Percentiles rank a stretch among this genome's conserved stretches.
Evolutionary conservation across 2,888 invertebrate species (phyloP).

Genomic region (Fabriciana adippe): DNA sequence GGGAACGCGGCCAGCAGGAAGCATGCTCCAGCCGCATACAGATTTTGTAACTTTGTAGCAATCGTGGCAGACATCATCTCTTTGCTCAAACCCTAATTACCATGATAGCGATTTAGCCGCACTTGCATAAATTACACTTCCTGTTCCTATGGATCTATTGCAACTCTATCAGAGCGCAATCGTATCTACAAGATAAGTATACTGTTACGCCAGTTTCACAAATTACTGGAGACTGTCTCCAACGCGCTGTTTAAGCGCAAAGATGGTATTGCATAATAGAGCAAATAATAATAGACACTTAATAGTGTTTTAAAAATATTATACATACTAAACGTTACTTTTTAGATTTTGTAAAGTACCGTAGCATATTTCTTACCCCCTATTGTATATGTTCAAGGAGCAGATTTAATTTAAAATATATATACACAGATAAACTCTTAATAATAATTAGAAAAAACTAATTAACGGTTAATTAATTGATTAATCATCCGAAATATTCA

Average conservation of each 20-base stretch:
- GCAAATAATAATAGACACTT: background rate
- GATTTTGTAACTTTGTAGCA: conserved; percentile 50
- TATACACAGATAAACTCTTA: no score
- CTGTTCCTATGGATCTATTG: conserved; percentile 31
- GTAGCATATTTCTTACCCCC: no score
- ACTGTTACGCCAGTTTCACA: conserved; percentile 30
- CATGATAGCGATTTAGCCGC: conserved; percentile 21
- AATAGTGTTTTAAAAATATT: no score
- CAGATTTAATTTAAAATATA: no score
- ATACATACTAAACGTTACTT: no score
- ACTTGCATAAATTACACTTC: conserved; percentile 32
- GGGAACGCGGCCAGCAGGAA: conserved; percentile 75
- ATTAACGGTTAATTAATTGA: no score
- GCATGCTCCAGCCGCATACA: conserved; percentile 62
- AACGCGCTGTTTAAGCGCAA: conserved; percentile 32
- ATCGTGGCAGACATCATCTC: conserved; percentile 31
- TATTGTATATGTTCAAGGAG: no score
- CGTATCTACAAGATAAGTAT: conserved; percentile 24
- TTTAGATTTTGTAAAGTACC: no score
- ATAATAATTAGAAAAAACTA: no score
- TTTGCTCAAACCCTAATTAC: conserved; percentile 22
- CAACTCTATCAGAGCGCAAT: conserved; percentile 28
- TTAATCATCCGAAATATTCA: no score
- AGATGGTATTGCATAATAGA: conserved; percentile 18
- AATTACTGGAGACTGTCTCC: conserved; percentile 27